Evolutionary conservation across 2,888 invertebrate species (phyloP).

Genomic region (Cryptosula pallasiana): DNA sequence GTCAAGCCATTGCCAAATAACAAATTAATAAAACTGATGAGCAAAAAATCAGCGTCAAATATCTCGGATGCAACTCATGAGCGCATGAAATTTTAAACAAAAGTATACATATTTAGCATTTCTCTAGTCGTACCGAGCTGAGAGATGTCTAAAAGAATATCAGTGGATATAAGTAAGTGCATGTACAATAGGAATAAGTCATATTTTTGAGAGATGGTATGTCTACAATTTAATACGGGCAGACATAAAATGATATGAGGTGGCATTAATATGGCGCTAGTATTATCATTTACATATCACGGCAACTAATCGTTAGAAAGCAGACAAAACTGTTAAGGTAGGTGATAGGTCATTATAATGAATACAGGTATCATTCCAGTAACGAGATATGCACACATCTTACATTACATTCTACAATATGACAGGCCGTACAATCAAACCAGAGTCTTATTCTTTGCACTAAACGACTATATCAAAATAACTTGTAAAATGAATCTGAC

Average conservation of each 20-base stretch:
- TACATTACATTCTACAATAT: not conserved
- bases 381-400: not conserved
- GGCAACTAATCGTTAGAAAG: not conserved
- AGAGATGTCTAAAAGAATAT: too few relatives aligned
- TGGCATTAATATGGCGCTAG: not conserved
- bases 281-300: not conserved
- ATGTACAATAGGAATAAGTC: too few relatives aligned
- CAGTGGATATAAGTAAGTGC: too few relatives aligned
- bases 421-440: not conserved
- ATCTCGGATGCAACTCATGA: too few relatives aligned
- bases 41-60: too few relatives aligned
- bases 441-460: not conserved
- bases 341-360: conserved; percentile 14
- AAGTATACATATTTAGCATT: too few relatives aligned
- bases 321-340: conserved; percentile 12
- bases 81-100: too few relatives aligned
- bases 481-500: conserved; percentile 6
- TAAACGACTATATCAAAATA: not conserved
- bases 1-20: too few relatives aligned
- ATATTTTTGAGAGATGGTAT: not conserved
- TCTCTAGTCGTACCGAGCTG: too few relatives aligned
- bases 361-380: not conserved
- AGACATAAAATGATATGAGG: not conserved
- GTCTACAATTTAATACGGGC: not conserved
- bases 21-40: too few relatives aligned